phyloP scores from a whole-genome alignment of 2,888 invertebrate genomes.

The Phrixothrix hirtus region DNA sequence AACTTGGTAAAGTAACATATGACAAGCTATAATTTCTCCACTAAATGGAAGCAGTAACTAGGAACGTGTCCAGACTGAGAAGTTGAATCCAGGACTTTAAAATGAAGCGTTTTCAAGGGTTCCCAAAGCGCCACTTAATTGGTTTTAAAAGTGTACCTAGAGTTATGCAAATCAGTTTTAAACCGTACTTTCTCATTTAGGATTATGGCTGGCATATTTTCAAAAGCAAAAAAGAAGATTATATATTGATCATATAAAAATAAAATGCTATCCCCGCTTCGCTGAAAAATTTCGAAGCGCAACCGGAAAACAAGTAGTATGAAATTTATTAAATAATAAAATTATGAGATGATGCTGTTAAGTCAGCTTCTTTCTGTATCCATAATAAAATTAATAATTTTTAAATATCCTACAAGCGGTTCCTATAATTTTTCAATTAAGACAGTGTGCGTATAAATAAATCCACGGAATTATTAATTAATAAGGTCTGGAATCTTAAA shows the following conservation, averaged over 20 bases:
- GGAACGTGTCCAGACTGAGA: conserved; percentile 36
- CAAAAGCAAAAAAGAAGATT: conserved; percentile 7
- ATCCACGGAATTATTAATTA: too few species aligned
- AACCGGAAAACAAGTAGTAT: too few species aligned
- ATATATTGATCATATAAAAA: conserved; percentile 4
- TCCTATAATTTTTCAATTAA: too few species aligned
- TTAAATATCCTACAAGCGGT: too few species aligned
- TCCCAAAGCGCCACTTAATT: conserved; percentile 37
- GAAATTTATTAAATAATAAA: too few species aligned
- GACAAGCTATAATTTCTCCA: conserved; percentile 35
- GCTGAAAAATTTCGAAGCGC: too few species aligned
- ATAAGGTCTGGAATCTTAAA: too few species aligned
- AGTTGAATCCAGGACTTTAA: conserved; percentile 35
- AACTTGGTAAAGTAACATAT: conserved; percentile 32
- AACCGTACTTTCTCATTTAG: conserved; percentile 23
- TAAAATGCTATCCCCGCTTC: too few species aligned
- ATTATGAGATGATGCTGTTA: too few species aligned
- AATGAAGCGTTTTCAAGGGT: conserved; percentile 34
- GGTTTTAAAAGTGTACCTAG: conserved; percentile 37
- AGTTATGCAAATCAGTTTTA: conserved; percentile 37
- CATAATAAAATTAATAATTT: too few species aligned
- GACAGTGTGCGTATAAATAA: too few species aligned
- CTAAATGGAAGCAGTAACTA: conserved; percentile 34
- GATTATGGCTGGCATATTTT: conserved; percentile 11
- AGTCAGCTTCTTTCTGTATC: too few species aligned